Conservation (phyloP, 2,797 vertebrate genomes). For the Mus spretus region DNA sequence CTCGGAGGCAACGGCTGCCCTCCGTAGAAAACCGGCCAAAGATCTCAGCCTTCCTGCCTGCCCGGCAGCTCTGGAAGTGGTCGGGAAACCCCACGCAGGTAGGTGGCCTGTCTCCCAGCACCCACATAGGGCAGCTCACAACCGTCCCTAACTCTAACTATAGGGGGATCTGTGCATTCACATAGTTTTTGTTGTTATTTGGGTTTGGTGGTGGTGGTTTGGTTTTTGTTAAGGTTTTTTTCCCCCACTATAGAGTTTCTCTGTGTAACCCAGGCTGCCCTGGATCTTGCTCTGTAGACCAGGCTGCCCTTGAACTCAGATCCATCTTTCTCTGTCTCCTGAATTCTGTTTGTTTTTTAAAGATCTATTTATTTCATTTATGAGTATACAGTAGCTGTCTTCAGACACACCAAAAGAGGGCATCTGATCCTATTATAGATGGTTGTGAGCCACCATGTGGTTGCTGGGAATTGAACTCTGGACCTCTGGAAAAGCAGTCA, state of each 20-base stretch:
- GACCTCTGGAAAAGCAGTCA: no score
- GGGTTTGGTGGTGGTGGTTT: background rate
- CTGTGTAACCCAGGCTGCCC: background rate
- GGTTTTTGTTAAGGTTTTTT: background rate
- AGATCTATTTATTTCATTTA: no score
- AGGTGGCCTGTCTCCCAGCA: background rate
- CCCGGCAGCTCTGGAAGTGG: conserved; percentile 98
- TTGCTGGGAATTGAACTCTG: no score
- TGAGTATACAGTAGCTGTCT: no score
- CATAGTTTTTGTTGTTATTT: background rate
- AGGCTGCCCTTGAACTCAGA: background rate
- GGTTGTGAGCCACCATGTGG: no score
- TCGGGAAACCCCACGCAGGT: conserved; percentile 99
- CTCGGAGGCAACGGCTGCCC: conserved; percentile 96
- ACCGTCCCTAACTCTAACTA: background rate
- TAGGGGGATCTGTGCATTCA: no score
- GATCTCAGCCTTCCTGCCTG: conserved; percentile 94
- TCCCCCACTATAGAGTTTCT: background rate
- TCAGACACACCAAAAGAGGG: no score
- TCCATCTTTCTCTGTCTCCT: background rate
- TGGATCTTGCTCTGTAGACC: background rate
- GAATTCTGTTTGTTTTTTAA: background rate
- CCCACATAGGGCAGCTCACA: background rate
- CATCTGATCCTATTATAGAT: no score
- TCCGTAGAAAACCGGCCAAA: conserved; percentile 94